Conservation (phyloP, 2,797 vertebrate species). For the Enteromius trimaculatus region DNA sequence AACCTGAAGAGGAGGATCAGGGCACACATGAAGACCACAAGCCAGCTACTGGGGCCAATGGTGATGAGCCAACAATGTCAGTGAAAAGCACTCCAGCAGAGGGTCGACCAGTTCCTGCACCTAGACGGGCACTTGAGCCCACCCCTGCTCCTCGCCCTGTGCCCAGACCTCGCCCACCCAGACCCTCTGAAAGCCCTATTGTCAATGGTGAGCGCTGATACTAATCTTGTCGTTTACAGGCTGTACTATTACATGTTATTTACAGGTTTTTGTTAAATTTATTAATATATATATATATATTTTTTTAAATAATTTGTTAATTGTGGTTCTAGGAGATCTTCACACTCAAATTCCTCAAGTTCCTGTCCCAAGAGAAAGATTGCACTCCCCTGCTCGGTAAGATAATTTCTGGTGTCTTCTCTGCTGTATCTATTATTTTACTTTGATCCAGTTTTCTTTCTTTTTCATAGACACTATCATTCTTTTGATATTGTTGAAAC, state of each 20-base stretch:
- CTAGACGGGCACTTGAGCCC: constrained; percentile 71
- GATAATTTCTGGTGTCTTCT: constrained; percentile 14
- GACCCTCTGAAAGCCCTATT: constrained; percentile 53
- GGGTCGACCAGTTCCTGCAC: constrained; percentile 76
- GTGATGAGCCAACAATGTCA: constrained; percentile 54
- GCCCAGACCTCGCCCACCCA: constrained; percentile 65
- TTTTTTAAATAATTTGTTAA: background rate
- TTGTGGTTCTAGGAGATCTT: constrained; percentile 54
- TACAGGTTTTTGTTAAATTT: background rate
- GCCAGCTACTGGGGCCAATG: constrained; percentile 57
- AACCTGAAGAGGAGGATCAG: constrained; percentile 74
- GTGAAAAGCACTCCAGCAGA: constrained; percentile 45
- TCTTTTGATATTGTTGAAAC: background rate
- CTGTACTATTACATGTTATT: background rate
- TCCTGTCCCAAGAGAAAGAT: constrained; percentile 85
- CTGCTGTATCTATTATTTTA: background rate
- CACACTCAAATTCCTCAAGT: constrained; percentile 74
- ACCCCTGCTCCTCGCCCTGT: constrained; percentile 71
- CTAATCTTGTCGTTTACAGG: background rate
- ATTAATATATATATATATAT: no score
- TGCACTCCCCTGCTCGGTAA: constrained; percentile 87
- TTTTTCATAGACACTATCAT: background rate
- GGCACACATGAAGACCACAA: constrained; percentile 52
- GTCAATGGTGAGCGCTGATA: constrained; percentile 64
- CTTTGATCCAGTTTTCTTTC: background rate